Conservation (phyloP, 2,797 vertebrate genomes). For the Limnodromus scolopaceus region DNA sequence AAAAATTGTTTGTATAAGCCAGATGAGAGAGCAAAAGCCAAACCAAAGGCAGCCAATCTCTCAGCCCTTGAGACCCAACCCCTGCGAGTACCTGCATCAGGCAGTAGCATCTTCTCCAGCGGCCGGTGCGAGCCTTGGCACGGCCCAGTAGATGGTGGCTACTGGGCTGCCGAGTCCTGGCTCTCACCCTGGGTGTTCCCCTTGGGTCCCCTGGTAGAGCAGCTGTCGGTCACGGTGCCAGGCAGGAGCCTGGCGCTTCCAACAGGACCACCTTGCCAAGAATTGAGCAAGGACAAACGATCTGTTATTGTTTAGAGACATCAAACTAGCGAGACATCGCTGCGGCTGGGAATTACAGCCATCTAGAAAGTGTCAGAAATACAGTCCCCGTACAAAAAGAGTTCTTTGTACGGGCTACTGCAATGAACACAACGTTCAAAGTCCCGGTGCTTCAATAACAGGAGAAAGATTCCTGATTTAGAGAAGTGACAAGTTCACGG, state of each 20-base stretch:
- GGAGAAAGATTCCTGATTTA: background rate
- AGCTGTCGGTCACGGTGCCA: background rate
- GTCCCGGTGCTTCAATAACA: background rate
- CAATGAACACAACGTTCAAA: accelerated
- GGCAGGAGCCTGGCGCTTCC: background rate
- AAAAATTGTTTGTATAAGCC: background rate
- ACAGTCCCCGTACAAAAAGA: accelerated
- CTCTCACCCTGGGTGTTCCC: background rate
- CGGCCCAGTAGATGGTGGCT: accelerated
- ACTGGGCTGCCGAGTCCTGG: background rate
- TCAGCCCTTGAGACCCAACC: accelerated
- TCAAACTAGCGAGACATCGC: background rate
- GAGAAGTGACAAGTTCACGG: background rate
- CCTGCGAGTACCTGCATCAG: background rate
- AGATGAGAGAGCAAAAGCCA: background rate
- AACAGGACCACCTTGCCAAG: background rate
- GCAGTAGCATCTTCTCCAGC: background rate
- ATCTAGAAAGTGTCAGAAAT: background rate
- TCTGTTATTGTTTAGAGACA: accelerated
- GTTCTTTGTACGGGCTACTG: accelerated
- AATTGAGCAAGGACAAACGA: background rate
- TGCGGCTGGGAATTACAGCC: background rate
- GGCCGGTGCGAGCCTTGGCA: accelerated
- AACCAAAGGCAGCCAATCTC: background rate
- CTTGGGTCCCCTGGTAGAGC: accelerated